Evolutionary conservation across 2,797 vertebrate genomes (phyloP).

Genomic region (Cyclura pinguis): DNA sequence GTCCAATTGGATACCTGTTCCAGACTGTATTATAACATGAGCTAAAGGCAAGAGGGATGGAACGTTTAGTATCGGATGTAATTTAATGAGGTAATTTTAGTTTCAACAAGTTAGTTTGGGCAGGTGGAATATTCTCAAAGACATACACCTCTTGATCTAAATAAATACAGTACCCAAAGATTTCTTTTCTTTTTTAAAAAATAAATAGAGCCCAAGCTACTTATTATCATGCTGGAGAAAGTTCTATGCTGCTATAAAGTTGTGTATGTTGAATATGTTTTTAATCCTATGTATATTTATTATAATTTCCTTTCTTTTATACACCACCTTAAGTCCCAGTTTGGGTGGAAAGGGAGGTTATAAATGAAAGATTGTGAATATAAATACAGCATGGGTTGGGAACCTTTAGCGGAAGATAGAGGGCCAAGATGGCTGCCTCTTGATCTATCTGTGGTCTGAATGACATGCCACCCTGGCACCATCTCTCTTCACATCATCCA

Average conservation of each 20-base stretch:
- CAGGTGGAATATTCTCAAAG: neutral
- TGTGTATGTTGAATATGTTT: neutral
- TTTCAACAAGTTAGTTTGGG: neutral
- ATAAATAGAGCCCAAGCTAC: neutral
- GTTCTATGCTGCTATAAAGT: neutral
- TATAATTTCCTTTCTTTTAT: too few relatives aligned
- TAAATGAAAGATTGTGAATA: too few relatives aligned
- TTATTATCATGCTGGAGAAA: neutral
- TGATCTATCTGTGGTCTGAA: too few relatives aligned
- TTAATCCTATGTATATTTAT: too few relatives aligned
- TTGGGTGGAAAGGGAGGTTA: too few relatives aligned
- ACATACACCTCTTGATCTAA: neutral
- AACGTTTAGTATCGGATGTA: neutral
- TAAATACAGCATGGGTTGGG: too few relatives aligned
- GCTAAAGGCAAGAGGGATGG: neutral
- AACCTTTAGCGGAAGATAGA: too few relatives aligned
- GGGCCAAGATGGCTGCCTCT: too few relatives aligned
- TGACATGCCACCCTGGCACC: too few relatives aligned
- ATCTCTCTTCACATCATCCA: too few relatives aligned
- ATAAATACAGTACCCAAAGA: neutral
- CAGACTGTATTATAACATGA: neutral
- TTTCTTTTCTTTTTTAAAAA: neutral
- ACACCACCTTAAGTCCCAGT: too few relatives aligned
- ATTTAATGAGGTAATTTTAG: conserved; percentile 1
- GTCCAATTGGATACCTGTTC: too few relatives aligned